Percentiles rank a stretch among this genome's conserved stretches.
Conservation (phyloP, 1,140 invertebrate genomes). For the Anastatus disparis region DNA sequence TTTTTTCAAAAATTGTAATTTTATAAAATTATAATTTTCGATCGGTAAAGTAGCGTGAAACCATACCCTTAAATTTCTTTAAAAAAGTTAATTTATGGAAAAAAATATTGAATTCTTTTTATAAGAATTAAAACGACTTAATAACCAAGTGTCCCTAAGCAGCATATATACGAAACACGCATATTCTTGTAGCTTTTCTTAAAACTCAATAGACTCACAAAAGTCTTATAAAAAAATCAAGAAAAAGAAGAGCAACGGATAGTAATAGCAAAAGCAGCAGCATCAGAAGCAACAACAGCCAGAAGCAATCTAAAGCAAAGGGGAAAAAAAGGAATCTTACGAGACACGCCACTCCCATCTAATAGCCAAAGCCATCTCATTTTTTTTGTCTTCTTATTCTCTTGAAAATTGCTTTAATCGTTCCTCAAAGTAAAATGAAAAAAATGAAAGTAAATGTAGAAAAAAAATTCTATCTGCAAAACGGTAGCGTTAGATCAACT, state of each 20-base stretch:
- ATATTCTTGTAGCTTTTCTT: too few relatives aligned
- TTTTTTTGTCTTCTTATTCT: neutral
- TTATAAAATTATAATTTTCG: too few relatives aligned
- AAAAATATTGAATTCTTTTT: too few relatives aligned
- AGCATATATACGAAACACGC: too few relatives aligned
- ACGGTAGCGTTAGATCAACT: conserved; percentile 23
- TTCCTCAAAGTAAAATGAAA: neutral
- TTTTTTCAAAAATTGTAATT: too few relatives aligned
- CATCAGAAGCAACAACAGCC: neutral
- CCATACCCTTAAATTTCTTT: too few relatives aligned
- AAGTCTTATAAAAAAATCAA: neutral
- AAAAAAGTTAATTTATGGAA: too few relatives aligned
- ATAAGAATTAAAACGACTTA: too few relatives aligned
- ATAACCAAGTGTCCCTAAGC: too few relatives aligned
- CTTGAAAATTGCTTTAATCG: conserved; percentile 37
- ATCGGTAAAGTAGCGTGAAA: too few relatives aligned
- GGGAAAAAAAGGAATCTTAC: conserved; percentile 7
- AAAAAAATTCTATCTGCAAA: neutral
- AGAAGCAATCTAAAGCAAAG: too few relatives aligned
- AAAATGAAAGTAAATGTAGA: too few relatives aligned
- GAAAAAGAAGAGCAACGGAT: neutral
- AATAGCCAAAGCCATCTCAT: conserved; percentile 18
- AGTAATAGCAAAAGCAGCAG: neutral
- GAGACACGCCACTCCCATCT: conserved; percentile 28
- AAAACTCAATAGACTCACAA: neutral